Conservation (phyloP, 2,888 invertebrate species). For the Aphodius granarius region DNA sequence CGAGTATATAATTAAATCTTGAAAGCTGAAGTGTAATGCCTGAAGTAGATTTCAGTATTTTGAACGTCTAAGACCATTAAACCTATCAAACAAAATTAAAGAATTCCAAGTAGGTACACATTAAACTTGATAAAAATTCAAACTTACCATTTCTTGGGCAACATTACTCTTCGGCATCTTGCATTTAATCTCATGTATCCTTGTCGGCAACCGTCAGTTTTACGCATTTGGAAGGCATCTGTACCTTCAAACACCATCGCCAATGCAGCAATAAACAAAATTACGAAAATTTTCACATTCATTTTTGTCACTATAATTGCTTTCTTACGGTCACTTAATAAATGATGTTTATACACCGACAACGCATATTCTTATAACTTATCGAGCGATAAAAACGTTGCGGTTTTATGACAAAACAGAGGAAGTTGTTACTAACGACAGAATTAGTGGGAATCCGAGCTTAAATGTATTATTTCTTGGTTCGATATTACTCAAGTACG, state of each 20-base stretch:
- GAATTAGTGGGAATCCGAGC: no score
- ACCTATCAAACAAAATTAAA: no score
- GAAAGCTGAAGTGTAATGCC: not conserved
- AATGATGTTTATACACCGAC: not conserved
- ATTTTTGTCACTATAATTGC: not conserved
- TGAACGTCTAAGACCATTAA: no score
- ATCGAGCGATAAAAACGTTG: not conserved
- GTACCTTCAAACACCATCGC: not conserved
- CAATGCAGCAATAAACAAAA: not conserved
- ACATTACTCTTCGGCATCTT: not conserved
- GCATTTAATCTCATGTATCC: not conserved
- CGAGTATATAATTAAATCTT: not conserved
- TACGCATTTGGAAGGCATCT: not conserved
- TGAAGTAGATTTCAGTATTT: not conserved
- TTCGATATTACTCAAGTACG: no score
- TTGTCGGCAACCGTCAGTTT: not conserved
- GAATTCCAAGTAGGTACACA: no score
- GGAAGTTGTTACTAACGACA: not conserved
- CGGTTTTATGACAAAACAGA: not conserved
- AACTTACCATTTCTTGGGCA: not conserved
- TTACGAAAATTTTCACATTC: not conserved
- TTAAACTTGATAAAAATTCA: not conserved
- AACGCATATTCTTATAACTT: not conserved
- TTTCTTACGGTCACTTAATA: not conserved
- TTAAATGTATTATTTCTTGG: no score